These are phyloP conservation scores for Hydrolagus colliei DNA, from an alignment of 2,797 vertebrate genomes.

Conservation along the genomic window DNA sequence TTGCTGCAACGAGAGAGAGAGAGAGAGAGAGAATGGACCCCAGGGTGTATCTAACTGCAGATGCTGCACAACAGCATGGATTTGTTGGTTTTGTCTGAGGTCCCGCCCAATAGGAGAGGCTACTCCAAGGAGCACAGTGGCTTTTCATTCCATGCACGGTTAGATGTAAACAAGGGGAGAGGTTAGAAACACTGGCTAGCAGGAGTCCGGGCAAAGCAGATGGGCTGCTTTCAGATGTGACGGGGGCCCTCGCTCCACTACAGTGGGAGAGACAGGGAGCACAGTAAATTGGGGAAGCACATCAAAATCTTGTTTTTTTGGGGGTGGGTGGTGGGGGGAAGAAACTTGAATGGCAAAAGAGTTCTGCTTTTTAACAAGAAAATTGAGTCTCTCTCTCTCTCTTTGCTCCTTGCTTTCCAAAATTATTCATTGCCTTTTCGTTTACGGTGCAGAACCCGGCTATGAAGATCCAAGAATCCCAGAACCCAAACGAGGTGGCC, in stretches of 20 bases:
- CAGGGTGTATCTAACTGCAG: not conserved
- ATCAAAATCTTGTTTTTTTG: not conserved
- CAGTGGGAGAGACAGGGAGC: not conserved
- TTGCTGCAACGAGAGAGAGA: too few species aligned
- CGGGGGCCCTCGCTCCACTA: not conserved
- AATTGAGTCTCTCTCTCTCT: too few species aligned
- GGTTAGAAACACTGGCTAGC: not conserved
- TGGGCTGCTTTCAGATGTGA: not conserved
- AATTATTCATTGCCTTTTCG: not conserved
- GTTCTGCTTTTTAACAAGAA: not conserved
- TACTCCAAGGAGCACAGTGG: not conserved
- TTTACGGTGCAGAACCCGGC: slow-evolving; percentile 59
- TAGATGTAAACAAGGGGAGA: not conserved
- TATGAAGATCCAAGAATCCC: slow-evolving; percentile 94
- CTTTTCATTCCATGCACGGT: not conserved
- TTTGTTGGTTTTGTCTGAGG: not conserved
- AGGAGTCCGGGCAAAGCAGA: not conserved
- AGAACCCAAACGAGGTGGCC: slow-evolving; percentile 61
- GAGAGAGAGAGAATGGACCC: too few species aligned
- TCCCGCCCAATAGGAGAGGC: not conserved
- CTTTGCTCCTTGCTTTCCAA: not conserved
- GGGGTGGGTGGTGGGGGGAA: not conserved
- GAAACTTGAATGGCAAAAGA: not conserved
- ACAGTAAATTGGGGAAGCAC: not conserved
- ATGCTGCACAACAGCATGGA: not conserved